Evolutionary conservation across 1,140 invertebrate species (phyloP).

Genomic region (Caligus rogercresseyi): DNA sequence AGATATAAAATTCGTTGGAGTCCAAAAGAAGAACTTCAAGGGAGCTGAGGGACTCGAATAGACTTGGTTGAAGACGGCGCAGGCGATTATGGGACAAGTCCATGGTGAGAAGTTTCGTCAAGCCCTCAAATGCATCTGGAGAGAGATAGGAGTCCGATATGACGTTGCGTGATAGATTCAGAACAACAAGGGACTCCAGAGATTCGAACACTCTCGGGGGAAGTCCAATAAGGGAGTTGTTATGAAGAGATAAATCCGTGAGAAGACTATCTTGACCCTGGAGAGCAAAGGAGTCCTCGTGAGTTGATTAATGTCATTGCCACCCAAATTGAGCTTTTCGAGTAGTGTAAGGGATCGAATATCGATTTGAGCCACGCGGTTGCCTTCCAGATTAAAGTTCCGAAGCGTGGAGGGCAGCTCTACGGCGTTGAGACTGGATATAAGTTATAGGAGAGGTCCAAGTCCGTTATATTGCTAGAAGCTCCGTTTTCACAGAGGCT

Average conservation of each 20-base stretch:
- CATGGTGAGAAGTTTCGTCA: slow-evolving; percentile 63
- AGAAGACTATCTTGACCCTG: slow-evolving; percentile 32
- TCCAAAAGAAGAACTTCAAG: neutral
- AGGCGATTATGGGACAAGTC: slow-evolving; percentile 69
- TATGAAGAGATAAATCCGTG: slow-evolving; percentile 41
- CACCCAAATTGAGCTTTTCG: slow-evolving; percentile 14
- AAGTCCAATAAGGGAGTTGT: slow-evolving; percentile 47
- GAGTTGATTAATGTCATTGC: slow-evolving; percentile 25
- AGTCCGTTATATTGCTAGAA: neutral
- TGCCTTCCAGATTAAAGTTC: slow-evolving; percentile 45
- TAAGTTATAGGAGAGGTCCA: neutral
- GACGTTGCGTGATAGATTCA: slow-evolving; percentile 30
- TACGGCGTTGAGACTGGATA: neutral
- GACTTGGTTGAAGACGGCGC: neutral
- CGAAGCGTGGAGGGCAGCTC: slow-evolving; percentile 21
- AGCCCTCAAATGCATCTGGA: slow-evolving; percentile 50
- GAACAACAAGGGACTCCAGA: slow-evolving; percentile 50
- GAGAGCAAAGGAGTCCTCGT: slow-evolving; percentile 42
- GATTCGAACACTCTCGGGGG: slow-evolving; percentile 65
- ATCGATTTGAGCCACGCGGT: slow-evolving; percentile 35
- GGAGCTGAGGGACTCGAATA: neutral
- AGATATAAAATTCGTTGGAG: neutral
- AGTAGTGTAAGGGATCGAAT: slow-evolving; percentile 22
- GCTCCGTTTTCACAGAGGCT: slow-evolving; percentile 28
- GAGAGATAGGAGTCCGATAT: slow-evolving; percentile 7